Evolutionary conservation across 2,888 invertebrate species (phyloP).

Genomic region (Phengaris arion): DNA sequence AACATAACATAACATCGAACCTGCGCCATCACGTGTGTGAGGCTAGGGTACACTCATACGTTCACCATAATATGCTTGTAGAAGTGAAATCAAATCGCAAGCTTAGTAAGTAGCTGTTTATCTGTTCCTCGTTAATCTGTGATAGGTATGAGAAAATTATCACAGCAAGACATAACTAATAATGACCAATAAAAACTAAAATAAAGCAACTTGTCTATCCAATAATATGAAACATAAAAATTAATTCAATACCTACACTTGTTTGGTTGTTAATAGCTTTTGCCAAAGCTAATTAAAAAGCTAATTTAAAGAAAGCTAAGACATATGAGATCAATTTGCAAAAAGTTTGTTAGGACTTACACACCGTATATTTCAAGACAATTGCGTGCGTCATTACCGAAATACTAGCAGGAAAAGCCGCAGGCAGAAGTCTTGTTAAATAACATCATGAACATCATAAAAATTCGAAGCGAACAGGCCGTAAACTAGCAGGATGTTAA

Average conservation of each 20-base stretch:
- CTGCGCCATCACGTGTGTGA: too few relatives aligned
- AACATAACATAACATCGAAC: too few relatives aligned
- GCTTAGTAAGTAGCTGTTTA: too few relatives aligned
- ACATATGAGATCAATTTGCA: not conserved
- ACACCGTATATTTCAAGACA: not conserved
- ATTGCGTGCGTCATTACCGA: not conserved
- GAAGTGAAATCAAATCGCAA: too few relatives aligned
- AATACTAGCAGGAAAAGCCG: not conserved
- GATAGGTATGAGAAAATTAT: too few relatives aligned
- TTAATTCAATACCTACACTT: not conserved
- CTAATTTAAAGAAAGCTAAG: not conserved
- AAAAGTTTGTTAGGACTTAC: not conserved
- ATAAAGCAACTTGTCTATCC: not conserved
- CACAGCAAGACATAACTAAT: too few relatives aligned
- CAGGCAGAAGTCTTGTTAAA: not conserved
- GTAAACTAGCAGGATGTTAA: constrained; percentile 63
- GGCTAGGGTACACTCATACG: too few relatives aligned
- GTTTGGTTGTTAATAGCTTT: not conserved
- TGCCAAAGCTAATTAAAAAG: not conserved
- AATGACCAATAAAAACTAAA: not conserved
- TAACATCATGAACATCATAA: constrained; percentile 2
- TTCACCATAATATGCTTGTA: too few relatives aligned
- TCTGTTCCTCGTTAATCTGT: too few relatives aligned
- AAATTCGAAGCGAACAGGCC: not conserved
- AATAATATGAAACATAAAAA: not conserved